Conservation (phyloP, 2,113 vertebrate species). For the Lipotes vexillifer region DNA sequence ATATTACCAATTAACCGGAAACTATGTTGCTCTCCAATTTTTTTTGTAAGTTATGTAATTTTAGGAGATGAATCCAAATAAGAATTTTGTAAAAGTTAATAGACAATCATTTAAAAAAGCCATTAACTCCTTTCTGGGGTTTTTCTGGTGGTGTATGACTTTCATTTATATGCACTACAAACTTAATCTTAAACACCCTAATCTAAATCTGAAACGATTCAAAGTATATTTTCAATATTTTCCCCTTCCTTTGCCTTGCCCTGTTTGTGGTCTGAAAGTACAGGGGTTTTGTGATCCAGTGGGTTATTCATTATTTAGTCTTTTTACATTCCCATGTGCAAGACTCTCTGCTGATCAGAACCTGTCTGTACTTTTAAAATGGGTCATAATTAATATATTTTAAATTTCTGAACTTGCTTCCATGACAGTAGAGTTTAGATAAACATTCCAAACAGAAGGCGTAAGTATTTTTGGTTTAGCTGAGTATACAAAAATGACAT, state of each 20-base stretch:
- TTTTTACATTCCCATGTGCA: not conserved
- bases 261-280: not conserved
- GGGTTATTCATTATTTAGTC: not conserved
- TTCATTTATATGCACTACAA: not conserved
- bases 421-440: not conserved
- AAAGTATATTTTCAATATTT: not conserved
- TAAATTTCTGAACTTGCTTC: not conserved
- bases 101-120: not conserved
- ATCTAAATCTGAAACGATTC: not conserved
- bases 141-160: not conserved
- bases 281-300: not conserved
- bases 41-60: not conserved
- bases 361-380: not conserved
- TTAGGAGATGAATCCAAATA: not conserved
- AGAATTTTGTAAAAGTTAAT: not conserved
- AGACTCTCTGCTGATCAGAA: not conserved
- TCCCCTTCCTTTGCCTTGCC: not conserved
- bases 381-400: not conserved
- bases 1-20: not conserved
- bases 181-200: not conserved
- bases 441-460: constrained; percentile 15
- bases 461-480: not conserved
- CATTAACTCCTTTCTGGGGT: not conserved
- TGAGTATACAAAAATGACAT: not conserved
- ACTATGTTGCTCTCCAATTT: not conserved